Evolutionary conservation across 2,113 vertebrate species (phyloP).

Genomic region (Equus quagga): DNA sequence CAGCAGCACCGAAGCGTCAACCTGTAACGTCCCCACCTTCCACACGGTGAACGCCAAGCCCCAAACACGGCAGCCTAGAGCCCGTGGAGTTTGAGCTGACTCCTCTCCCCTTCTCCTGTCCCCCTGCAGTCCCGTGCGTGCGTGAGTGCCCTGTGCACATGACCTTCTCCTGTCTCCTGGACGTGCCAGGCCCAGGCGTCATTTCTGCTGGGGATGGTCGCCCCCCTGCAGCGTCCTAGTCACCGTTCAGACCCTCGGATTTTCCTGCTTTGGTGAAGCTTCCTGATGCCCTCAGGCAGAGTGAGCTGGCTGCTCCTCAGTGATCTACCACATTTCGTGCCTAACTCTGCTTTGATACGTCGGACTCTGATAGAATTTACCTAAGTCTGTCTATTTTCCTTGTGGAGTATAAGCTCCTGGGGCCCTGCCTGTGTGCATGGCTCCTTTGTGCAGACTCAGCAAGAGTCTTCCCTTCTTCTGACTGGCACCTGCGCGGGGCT

Average conservation of each 20-base stretch:
- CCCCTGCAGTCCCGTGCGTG: accelerated
- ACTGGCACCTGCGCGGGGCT: accelerated
- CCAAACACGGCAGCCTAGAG: too few relatives aligned
- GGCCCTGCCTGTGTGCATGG: accelerated
- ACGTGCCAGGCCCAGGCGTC: accelerated
- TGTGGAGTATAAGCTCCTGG: neutral
- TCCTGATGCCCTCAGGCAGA: neutral
- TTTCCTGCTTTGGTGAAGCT: neutral
- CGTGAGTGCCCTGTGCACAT: accelerated
- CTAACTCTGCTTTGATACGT: neutral
- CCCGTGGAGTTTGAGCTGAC: too few relatives aligned
- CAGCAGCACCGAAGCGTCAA: too few relatives aligned
- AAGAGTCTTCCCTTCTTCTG: neutral
- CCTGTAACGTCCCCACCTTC: accelerated
- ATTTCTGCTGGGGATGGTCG: neutral
- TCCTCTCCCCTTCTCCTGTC: accelerated
- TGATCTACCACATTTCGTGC: too few relatives aligned
- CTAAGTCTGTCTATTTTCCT: accelerated
- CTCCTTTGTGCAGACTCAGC: too few relatives aligned
- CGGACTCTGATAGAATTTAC: neutral
- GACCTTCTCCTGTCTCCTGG: neutral
- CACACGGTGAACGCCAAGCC: accelerated
- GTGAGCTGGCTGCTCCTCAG: neutral
- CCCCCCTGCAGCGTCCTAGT: neutral
- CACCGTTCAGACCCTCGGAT: too few relatives aligned